A percentile compares a stretch with the other conserved stretches of the same genome.
These are phyloP conservation scores for Platerodrilus igneus DNA, from an alignment of 2,888 invertebrate species.

Conservation along the genomic window DNA sequence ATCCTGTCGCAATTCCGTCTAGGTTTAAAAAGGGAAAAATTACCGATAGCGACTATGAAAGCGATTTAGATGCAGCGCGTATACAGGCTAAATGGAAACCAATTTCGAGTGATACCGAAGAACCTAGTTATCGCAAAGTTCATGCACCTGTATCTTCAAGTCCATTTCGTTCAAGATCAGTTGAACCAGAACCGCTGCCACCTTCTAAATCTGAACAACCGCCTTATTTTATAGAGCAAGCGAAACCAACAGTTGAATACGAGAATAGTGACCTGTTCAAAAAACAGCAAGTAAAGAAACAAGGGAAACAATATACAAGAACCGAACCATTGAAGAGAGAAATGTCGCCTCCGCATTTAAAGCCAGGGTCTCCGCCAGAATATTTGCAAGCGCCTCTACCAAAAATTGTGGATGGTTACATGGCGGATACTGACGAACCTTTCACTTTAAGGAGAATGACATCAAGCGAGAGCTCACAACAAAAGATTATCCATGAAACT, in stretches of 20 bases:
- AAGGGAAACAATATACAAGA: constrained; percentile 37
- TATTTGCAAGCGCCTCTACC: constrained; percentile 44
- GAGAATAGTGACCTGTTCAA: constrained; percentile 34
- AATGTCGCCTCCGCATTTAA: constrained; percentile 41
- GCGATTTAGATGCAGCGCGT: constrained; percentile 54
- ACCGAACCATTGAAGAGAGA: constrained; percentile 33
- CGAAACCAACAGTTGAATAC: constrained; percentile 42
- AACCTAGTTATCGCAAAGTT: constrained; percentile 54
- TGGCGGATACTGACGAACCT: constrained; percentile 67
- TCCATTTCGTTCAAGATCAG: constrained; percentile 53
- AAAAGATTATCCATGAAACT: constrained; percentile 28
- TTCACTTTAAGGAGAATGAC: constrained; percentile 39
- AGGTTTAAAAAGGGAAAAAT: constrained; percentile 56
- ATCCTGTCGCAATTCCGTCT: constrained; percentile 55
- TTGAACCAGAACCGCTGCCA: constrained; percentile 53
- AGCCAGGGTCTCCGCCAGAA: constrained; percentile 47
- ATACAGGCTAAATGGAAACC: constrained; percentile 56
- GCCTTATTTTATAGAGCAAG: constrained; percentile 44
- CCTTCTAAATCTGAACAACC: constrained; percentile 56
- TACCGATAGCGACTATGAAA: constrained; percentile 65
- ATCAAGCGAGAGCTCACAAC: constrained; percentile 37
- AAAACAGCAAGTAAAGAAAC: constrained; percentile 39
- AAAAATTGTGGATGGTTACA: constrained; percentile 58
- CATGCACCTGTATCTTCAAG: constrained; percentile 48
- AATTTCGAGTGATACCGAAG: constrained; percentile 61